phyloP scores from a whole-genome alignment of 2,888 invertebrate genomes.

The Hydropsyche betteni region DNA sequence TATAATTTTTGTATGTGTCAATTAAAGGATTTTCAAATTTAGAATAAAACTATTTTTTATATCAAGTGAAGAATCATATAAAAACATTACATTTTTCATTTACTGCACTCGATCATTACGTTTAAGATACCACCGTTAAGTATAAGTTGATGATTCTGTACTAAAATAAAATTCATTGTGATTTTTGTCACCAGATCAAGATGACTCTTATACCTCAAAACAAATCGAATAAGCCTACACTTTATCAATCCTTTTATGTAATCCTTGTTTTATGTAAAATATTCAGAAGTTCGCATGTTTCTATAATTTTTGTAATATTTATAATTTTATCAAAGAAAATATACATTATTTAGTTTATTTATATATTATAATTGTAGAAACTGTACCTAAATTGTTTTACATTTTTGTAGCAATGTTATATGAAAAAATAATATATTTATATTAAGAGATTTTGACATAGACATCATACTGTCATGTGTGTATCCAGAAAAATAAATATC shows the following conservation, averaged over 20 bases:
- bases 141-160: background rate
- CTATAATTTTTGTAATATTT: conserved; percentile 15
- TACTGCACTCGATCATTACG: background rate
- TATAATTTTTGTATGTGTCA: too few relatives aligned
- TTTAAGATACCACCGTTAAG: background rate
- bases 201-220: conserved; percentile 25
- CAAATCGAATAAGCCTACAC: background rate
- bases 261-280: conserved; percentile 1
- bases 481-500: conserved; percentile 37
- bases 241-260: background rate
- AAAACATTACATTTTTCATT: background rate
- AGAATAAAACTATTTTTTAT: too few relatives aligned
- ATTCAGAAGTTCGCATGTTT: conserved; percentile 6
- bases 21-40: too few relatives aligned
- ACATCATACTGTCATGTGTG: conserved; percentile 40
- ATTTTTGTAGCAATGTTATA: conserved; percentile 43
- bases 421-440: conserved; percentile 41
- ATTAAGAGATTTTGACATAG: conserved; percentile 36
- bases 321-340: conserved; percentile 4
- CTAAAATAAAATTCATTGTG: too few relatives aligned
- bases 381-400: conserved; percentile 42
- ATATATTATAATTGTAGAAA: conserved; percentile 30
- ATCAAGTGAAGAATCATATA: too few relatives aligned
- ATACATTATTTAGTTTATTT: conserved; percentile 28
- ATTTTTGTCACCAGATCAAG: background rate